A percentile compares a stretch with the other conserved stretches of the same genome.
Evolutionary conservation across 2,797 vertebrate species (phyloP).

Genomic region (Luscinia megarhynchos): DNA sequence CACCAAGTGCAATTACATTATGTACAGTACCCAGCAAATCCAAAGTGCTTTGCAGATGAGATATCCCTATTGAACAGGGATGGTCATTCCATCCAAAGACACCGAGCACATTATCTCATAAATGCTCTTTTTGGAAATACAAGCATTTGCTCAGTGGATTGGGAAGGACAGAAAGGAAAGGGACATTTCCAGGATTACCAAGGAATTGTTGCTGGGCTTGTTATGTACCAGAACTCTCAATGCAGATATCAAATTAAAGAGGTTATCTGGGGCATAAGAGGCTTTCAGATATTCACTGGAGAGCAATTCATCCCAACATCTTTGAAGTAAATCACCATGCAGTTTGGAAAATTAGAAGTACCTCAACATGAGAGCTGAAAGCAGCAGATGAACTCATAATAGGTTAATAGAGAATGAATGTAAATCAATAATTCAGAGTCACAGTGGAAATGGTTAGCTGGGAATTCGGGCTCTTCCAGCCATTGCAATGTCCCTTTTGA

Average conservation of each 20-base stretch:
- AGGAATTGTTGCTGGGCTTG: background rate
- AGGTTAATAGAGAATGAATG: constrained; percentile 17
- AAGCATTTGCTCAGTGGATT: background rate
- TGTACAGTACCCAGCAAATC: background rate
- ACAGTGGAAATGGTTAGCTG: background rate
- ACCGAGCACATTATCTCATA: accelerated
- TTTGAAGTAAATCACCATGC: background rate
- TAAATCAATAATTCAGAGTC: constrained; percentile 41
- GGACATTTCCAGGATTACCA: background rate
- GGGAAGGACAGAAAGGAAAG: background rate
- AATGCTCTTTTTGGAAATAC: background rate
- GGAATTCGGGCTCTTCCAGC: background rate
- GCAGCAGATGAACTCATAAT: constrained; percentile 4
- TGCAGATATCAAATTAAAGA: background rate
- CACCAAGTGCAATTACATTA: background rate
- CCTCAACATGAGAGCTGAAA: background rate
- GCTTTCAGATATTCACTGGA: background rate
- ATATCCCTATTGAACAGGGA: background rate
- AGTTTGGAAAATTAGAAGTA: constrained; percentile 7
- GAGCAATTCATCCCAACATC: background rate
- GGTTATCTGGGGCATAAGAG: background rate
- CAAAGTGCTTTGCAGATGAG: background rate
- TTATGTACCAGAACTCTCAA: background rate
- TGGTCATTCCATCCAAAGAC: background rate
- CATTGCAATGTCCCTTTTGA: background rate